Evolutionary conservation across 37 sponge, comb jelly and placozoan genomes (phyloP).

Genomic region (Diacarnus erythraeanus): DNA sequence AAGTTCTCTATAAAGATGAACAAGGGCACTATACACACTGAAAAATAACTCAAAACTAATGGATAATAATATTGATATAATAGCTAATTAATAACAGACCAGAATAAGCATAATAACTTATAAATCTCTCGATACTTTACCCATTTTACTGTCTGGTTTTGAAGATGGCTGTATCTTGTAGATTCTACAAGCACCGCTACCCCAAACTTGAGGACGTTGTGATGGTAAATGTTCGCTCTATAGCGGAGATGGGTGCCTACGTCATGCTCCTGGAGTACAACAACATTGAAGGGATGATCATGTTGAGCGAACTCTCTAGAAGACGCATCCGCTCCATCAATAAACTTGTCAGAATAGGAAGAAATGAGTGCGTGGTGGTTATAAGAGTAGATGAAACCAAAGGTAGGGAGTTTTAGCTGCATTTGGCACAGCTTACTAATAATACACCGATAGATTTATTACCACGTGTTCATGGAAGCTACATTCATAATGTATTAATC

Average conservation of each 20-base stretch:
- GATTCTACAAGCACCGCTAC: conserved; percentile 68
- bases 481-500: neutral
- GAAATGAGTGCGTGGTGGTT: conserved; percentile 98
- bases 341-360: conserved; percentile 91
- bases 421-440: no score
- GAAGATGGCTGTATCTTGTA: conserved; percentile 45
- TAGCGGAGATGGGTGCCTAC: conserved; percentile 98
- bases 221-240: conserved; percentile 96
- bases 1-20: conserved; percentile 19
- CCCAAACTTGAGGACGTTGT: conserved; percentile 98
- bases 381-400: conserved; percentile 97
- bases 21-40: neutral
- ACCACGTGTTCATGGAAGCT: neutral
- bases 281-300: conserved; percentile 97
- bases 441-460: no score
- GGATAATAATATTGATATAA: no score
- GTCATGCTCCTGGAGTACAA: conserved; percentile 95
- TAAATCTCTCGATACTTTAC: no score
- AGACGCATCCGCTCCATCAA: conserved; percentile 96
- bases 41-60: no score
- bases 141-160: no score
- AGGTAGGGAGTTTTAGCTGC: conserved; percentile 62
- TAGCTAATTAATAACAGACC: no score
- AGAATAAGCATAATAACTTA: no score
- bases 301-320: conserved; percentile 93